Percentiles rank a stretch among this genome's conserved stretches.
Evolutionary conservation across 2,797 vertebrate species (phyloP).

Genomic region (Bradypodion pumilum): DNA sequence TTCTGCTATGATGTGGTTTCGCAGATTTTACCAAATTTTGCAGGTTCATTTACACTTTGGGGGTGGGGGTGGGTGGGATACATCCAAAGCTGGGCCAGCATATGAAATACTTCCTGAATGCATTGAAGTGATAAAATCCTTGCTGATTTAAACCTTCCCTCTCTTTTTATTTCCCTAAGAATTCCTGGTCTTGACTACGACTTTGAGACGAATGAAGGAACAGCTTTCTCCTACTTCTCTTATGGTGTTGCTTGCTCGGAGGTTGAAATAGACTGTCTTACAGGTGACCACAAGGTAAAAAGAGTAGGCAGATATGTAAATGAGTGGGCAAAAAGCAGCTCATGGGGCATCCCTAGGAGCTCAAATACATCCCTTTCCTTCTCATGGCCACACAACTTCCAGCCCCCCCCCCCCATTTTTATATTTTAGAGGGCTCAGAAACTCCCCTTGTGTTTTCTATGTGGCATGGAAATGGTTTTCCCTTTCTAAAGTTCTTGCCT

Average conservation of each 20-base stretch:
- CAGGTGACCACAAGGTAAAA: slow-evolving; percentile 91
- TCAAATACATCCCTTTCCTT: too few relatives aligned
- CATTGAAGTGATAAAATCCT: background rate
- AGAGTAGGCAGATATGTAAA: slow-evolving; percentile 19
- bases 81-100: too few relatives aligned
- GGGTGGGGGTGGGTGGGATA: background rate
- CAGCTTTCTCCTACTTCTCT: slow-evolving; percentile 85
- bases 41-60: background rate
- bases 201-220: slow-evolving; percentile 86
- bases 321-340: too few relatives aligned
- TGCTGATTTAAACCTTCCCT: background rate
- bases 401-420: too few relatives aligned
- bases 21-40: background rate
- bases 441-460: background rate
- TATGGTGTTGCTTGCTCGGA: slow-evolving; percentile 92
- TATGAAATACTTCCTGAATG: too few relatives aligned
- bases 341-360: too few relatives aligned
- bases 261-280: slow-evolving; percentile 95
- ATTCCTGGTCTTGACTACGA: slow-evolving; percentile 86
- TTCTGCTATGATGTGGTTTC: background rate
- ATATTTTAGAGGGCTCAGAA: background rate
- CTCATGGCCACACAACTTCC: too few relatives aligned
- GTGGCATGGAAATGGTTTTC: too few relatives aligned
- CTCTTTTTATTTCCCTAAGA: slow-evolving; percentile 68
- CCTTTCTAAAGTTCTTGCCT: too few relatives aligned